Base-by-base conservation (phyloP, 2,797 vertebrate genomes). In the Syngnathus rostellatus region DNA sequence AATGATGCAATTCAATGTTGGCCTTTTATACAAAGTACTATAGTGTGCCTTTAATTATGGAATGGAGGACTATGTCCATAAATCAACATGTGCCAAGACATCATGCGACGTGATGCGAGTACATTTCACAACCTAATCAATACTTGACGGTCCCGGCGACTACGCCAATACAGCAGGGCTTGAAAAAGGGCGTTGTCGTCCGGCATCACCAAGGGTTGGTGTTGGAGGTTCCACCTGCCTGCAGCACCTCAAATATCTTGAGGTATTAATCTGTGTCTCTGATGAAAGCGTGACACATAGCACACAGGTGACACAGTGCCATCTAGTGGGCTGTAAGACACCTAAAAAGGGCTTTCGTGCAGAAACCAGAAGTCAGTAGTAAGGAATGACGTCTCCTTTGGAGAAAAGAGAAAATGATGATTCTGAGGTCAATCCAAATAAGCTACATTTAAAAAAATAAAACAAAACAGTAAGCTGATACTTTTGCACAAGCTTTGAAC, bases 241-340 rank as follows among this genome's bases (percentile, higher is more conserved):
- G 40, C 41, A 45, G 60, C 40, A 45, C 21, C 16, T 62, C 23
- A 65, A 40, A 67, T 63, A 66, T 66, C 70, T 72, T 38, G 39
- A 77, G 74, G 51, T 60, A 72, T 70, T 65, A 19, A 76, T 72
- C 50, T 68, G 40, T 31, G 12, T 7, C 62, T 69, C 53, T 65
- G 48, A 77, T 62, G 54, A 64, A 68, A 8, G 25, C 25, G 17
- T 37, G 55, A 58, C 55, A 19, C 16, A 1, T 6, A 8, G 39
- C 59, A 17, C n/a, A 41, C 70, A 85, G 77, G 84, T 72, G 77
- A 81, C 68, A 79, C 81, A 84, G 67, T 76, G 85, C 82, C 88
- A 88, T 81, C 88, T 88, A 83, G 88, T 87, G 88, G 31, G 86
- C 51, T 59, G 7, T 39, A 63, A 0, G 0, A 0, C 11, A 57